phyloP scores from a whole-genome alignment of 2,888 invertebrate species.

The Arctia plantaginis region DNA sequence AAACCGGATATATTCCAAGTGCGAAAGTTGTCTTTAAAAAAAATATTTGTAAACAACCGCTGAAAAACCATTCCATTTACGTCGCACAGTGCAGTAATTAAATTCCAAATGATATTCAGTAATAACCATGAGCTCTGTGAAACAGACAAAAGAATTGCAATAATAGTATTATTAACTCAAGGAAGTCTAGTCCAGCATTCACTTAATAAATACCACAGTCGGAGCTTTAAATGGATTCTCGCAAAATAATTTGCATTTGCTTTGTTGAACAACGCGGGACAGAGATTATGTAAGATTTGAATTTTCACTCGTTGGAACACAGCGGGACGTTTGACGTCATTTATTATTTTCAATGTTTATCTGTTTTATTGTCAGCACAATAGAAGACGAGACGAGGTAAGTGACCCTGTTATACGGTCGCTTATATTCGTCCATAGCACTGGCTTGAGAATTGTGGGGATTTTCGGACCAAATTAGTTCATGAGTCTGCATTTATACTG shows the following conservation, averaged over 20 bases:
- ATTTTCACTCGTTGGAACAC: neutral
- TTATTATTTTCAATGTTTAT: neutral
- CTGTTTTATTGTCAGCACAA: neutral
- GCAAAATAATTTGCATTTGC: neutral
- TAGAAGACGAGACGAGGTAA: neutral
- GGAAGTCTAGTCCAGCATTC: neutral
- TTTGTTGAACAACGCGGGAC: neutral
- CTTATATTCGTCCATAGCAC: neutral
- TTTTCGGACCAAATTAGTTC: neutral
- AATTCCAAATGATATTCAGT: neutral
- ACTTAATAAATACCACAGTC: neutral
- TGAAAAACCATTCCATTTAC: neutral
- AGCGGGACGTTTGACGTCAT: neutral
- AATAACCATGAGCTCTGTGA: neutral
- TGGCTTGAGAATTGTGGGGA: neutral
- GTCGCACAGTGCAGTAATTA: neutral
- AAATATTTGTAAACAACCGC: neutral
- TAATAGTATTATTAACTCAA: neutral
- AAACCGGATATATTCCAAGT: too few species aligned
- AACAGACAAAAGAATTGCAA: neutral
- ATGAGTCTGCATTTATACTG: constrained; percentile 3
- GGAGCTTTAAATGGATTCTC: neutral
- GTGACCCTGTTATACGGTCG: constrained; percentile 2
- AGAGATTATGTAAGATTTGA: neutral
- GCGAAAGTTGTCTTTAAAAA: too few species aligned